Evolutionary conservation across 2,888 invertebrate genomes (phyloP), one percentile per base, ranked within the genome.

Genomic region (Agrotis puta): DNA sequence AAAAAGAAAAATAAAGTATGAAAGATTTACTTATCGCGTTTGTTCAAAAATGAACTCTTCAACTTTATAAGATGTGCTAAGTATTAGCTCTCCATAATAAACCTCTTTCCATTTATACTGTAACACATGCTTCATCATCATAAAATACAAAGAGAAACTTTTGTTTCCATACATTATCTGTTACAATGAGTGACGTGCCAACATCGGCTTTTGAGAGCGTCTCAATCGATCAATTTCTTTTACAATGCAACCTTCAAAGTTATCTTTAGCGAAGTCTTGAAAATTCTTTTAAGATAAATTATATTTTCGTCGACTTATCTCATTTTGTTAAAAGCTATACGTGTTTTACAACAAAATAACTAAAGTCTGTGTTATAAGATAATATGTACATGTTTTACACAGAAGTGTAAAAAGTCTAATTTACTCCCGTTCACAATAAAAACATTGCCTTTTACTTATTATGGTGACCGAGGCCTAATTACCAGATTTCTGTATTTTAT

Each of bases 211-310:
- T 54, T 45, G 64, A 70, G 64, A 73, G 64, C 56, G 61, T 65
- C 62, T 54, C 82, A 64, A 83, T 83, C 83, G 75, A 83, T 83
- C 86, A 83, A 80, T 68, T 69, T 74, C 24, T 62, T 63, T 77
- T 80, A 58, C 77, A 69, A 71, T 71, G 64, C 54, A 80, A 51
- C 70, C 69, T 85, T 81, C 74, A 47, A 75, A 83, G 72, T 85
- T 85, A 20, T 18, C 11, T 50, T 61, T 20, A 62, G 64, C 54
- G 72, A 64, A 62, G 57, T 65, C 18, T 61, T 16, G 47, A 54
- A 59, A 61, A 54, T 62, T 69, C 7, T 70, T 74, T 48, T 3
- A 3, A 27, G 13, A 68, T 61, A n/a, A 58, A 47, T 50, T 14
- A n/a, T 20, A 20, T 27, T 9, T 39, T 14, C 13, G 13, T 59